Base-by-base conservation (phyloP, 2,888 invertebrate genomes). In the Plemyria rubiginata region DNA sequence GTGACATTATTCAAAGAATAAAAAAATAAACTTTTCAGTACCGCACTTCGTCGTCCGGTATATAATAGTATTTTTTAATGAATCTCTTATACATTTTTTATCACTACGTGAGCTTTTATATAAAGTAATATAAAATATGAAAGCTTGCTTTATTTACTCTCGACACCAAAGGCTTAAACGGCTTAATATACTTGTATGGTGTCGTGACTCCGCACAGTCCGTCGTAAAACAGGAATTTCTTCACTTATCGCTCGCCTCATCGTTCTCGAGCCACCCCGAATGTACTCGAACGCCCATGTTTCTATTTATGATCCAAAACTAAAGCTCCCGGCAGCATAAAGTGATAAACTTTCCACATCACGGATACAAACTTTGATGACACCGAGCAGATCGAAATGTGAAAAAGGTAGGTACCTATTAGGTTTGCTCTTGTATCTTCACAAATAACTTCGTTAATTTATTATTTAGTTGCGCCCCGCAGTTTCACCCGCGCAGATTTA, bases 231-330 rank as follows among this genome's bases (percentile, higher is more conserved):
- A 45, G 49, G 52, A 45, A 59, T 54, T 50, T 60, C 54, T 60
- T 51, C 54, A 45, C 50, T 51, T 60, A 60, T 51, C 60, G 60
- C 50, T 50, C 54, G 50, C 45, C 60, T 22, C 41, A 60, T 54
- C 54, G 52, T 59, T 40, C 49, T 43, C 49, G 49, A 60, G 54
- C 54, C 41, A 54, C 59, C 53, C 46, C 22, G 46, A 46, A 52
- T 22, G 28, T 56, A 57, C 53, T 48, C 49, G 32, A 60, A 54
- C 32, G 49, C 16, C 41, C 51, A 60, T 54, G 60, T 54, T 54
- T 60, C 49, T 60, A 54, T 60, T 54, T 54, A 60, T 54, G 60
- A 60, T 54, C 60, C 43, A 60, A 49, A 49, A 48, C 54, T 43
- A 56, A 48, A 43, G 45, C 50, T 54, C 11, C n/a, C 28, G 40